Base-by-base conservation (phyloP, 1,140 invertebrate genomes). In the Nixonia krombeini region DNA sequence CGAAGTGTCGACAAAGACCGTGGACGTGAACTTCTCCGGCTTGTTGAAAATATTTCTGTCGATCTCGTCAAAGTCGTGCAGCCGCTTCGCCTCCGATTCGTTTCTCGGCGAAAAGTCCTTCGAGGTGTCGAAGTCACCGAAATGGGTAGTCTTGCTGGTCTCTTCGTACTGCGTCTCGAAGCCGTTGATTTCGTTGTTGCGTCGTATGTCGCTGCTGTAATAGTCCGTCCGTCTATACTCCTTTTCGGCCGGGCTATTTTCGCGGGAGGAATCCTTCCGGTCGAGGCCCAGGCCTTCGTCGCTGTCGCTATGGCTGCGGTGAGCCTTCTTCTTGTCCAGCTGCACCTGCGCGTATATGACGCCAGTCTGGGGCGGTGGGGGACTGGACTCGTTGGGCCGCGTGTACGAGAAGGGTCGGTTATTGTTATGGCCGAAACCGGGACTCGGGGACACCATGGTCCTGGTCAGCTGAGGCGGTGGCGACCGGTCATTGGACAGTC, bases 291-390 rank as follows among this genome's bases (percentile, higher is more conserved):
- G 75, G 0, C 91, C 91, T 76, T 93, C 91, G 68, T 93, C 91
- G 77, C 92, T 92, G 76, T 93, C 91, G 13, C 89, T 91, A 59
- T 89, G 70, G 70, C 86, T 83, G 55, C 85, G 75, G 76, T 87
- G 73, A 65, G 86, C 73, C 62, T 87, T 86, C 63, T 86, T 87
- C 52, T 86, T 85, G 49, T 89, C 87, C 56, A 87, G 86, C 6
- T 92, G 90, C 8, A 93, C 90, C 79, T 93, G 90, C 9, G 92
- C 91, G 76, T 93, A 93, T 38, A 93, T 92, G 9, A 93, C 89
- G 13, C 80, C 56, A 42, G 77, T 72, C 45, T 78, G 79, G 8
- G 55, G 46, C 3, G 61, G 46, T 1, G 70, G 65, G 1, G 75
- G 73, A 41, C 56, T 67, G 8, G 67, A 72, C 7, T 82, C 82